A percentile compares a stretch with the other conserved stretches of the same genome.
phyloP scores from a whole-genome alignment of 2,888 invertebrate species.

The Xanthorhoe designata region DNA sequence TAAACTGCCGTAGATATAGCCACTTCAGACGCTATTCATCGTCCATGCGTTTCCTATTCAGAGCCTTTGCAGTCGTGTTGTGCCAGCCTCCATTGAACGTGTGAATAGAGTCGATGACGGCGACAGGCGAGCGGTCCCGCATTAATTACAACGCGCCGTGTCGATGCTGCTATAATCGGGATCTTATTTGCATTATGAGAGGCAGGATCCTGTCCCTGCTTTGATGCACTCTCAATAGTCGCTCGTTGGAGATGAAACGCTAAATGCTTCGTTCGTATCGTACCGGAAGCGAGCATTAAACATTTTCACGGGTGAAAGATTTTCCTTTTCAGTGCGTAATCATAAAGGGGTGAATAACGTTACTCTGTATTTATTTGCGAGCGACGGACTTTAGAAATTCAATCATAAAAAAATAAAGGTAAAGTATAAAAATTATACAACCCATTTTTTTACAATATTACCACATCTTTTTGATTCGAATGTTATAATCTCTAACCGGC shows the following conservation, averaged over 20 bases:
- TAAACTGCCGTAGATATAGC: conserved; percentile 56
- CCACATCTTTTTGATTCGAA: conserved; percentile 11
- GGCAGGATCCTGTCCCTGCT: conserved; percentile 42
- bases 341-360: conserved; percentile 34
- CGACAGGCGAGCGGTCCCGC: conserved; percentile 68
- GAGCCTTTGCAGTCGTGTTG: conserved; percentile 70
- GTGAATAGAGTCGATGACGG: conserved; percentile 77
- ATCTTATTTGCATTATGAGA: conserved; percentile 65
- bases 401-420: too few relatives aligned
- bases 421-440: too few relatives aligned
- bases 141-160: conserved; percentile 71
- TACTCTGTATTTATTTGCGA: background rate
- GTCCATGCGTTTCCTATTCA: conserved; percentile 61
- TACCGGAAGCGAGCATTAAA: conserved; percentile 26
- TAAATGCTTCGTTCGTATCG: conserved; percentile 14
- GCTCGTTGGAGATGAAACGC: conserved; percentile 28
- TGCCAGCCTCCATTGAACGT: conserved; percentile 71
- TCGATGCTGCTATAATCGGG: conserved; percentile 58
- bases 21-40: conserved; percentile 81
- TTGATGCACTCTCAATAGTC: conserved; percentile 38
- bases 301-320: conserved; percentile 48
- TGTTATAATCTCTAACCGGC: too few relatives aligned
- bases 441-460: too few relatives aligned
- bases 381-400: background rate
- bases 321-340: conserved; percentile 58